phyloP scores from a whole-genome alignment of 1,140 invertebrate species.

The Drosophila melanogaster region Release_6_plus_ISO1_MT NC_004354.4:9412001-9412500 shows the following conservation, averaged over 20 bases:
- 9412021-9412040: conserved; percentile 17
- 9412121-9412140: too few species aligned
- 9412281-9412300: conserved; percentile 34
- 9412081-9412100: conserved; percentile 24
- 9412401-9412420: conserved; percentile 1
- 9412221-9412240: too few species aligned
- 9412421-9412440: not conserved
- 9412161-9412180: conserved; percentile 48
- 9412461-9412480: too few species aligned
- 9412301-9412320: conserved; percentile 24
- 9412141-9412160: conserved; percentile 31
- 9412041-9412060: conserved; percentile 1
- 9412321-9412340: conserved; percentile 49
- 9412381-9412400: not conserved
- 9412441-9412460: not conserved
- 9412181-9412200: conserved; percentile 29
- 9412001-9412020: conserved; percentile 1
- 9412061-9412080: conserved; percentile 42
- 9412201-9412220: not conserved
- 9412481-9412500: too few species aligned
- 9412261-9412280: conserved; percentile 23
- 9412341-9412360: conserved; percentile 26
- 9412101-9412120: conserved; percentile 9
- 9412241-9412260: conserved; percentile 14
- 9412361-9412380: not conserved